Conservation (phyloP, 2,797 vertebrate species). For the Zalophus californianus region DNA sequence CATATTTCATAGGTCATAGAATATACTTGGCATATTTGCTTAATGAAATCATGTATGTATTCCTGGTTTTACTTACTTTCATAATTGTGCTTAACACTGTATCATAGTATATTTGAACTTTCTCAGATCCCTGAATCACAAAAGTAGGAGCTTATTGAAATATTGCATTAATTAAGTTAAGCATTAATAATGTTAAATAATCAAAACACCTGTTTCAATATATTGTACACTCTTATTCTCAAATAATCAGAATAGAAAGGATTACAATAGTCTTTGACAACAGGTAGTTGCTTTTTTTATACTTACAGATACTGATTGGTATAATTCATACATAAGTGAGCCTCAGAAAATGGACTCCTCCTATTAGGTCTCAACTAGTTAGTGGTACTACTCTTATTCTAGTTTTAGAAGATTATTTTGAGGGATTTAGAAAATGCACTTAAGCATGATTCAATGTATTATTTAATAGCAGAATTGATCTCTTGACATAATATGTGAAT, state of each 20-base stretch:
- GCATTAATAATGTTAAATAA: neutral
- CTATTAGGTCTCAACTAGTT: conserved; percentile 24
- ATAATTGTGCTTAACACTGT: neutral
- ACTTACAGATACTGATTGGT: neutral
- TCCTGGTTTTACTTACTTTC: neutral
- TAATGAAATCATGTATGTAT: neutral
- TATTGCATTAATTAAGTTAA: neutral
- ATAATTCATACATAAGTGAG: neutral
- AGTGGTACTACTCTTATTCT: conserved; percentile 24
- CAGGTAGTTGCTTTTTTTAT: neutral
- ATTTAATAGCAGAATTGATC: conserved; percentile 60
- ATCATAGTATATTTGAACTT: neutral
- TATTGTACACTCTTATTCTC: neutral
- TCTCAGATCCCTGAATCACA: neutral
- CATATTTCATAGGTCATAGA: neutral
- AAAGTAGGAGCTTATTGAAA: neutral
- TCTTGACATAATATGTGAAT: conserved; percentile 64
- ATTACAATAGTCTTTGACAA: neutral
- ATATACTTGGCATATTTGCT: neutral
- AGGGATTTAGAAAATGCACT: conserved; percentile 49
- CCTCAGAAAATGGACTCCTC: neutral
- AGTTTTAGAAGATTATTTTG: conserved; percentile 61
- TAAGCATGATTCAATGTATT: conserved; percentile 20
- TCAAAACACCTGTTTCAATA: neutral
- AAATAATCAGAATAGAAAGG: neutral